phyloP scores from a whole-genome alignment of 2,888 invertebrate species.

The Lepetodrilus schrolli region DNA sequence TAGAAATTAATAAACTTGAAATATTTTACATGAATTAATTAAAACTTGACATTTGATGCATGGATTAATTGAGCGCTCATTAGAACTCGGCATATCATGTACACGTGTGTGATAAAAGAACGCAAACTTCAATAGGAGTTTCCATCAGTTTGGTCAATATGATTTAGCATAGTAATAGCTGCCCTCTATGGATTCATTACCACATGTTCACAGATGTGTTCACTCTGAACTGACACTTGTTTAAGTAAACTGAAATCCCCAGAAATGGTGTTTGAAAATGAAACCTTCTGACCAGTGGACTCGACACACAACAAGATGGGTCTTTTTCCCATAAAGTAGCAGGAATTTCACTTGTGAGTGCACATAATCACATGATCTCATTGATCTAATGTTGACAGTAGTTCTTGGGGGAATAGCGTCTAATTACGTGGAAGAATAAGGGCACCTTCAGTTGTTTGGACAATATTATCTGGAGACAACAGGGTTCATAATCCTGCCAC shows the following conservation, averaged over 20 bases:
- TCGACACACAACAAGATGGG: background rate
- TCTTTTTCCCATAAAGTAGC: background rate
- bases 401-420: constrained; percentile 24
- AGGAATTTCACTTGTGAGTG: constrained; percentile 10
- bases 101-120: no score
- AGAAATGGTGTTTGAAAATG: background rate
- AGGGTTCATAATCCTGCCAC: constrained; percentile 3
- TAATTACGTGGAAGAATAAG: constrained; percentile 8
- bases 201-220: no score
- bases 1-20: no score
- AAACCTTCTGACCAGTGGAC: background rate
- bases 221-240: background rate
- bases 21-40: no score
- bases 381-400: constrained; percentile 22
- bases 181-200: no score
- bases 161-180: no score
- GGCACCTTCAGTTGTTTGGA: constrained; percentile 7
- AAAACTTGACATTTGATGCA: no score
- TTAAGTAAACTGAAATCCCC: background rate
- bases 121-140: no score
- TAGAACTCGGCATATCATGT: no score
- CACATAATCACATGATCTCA: background rate
- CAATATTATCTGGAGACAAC: constrained; percentile 15
- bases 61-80: no score
- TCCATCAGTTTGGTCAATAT: no score